Evolutionary conservation across 1,140 invertebrate genomes (phyloP), one percentile per base, ranked within the genome.

Genomic region (Dendroctonus valens): DNA sequence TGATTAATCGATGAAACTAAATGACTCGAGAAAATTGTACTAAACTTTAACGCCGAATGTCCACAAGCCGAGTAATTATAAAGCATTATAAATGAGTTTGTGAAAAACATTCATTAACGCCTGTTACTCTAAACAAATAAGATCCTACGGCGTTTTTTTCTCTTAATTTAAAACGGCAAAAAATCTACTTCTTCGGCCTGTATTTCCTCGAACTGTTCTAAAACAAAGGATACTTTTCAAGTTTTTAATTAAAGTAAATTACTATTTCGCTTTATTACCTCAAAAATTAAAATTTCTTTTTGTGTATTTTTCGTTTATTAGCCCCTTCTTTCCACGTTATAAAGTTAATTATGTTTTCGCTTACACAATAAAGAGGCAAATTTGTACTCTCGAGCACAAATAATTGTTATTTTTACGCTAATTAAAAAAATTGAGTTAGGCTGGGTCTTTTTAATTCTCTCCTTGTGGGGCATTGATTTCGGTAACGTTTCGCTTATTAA

Each of bases 211-310:
- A 68, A 68, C 71, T 52, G 64, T 73, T 74, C 67, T 75, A 75
- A 75, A 76, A 76, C 62, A 65, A 65, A 65, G 62, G 62, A 65
- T 75, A 76, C 75, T 76, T 76, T 73, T 75, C 75, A 69, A 69
- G 65, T 68, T 76, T 75, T 76, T 76, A 75, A 75, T 76, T 76
- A 76, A 76, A 75, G 75, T 76, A 73, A 75, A 72, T 73, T 73
- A 74, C 74, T 73, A 76, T 76, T 76, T 74, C 74, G 71, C 74
- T 76, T 76, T 72, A 75, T 67, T 75, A 70, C 75, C 72, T 74
- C 65, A 75, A 72, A 72, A 75, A 75, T 76, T 76, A 74, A 75
- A 74, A 75, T 74, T 75, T 70, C 70, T 73, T 70, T 65, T 69
- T 65, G 62, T 65, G 62, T 65, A 65, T 65, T 65, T 65, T 65